Base-by-base conservation (phyloP, 23 tunicate genomes). In the Ascidia mentula region DNA sequence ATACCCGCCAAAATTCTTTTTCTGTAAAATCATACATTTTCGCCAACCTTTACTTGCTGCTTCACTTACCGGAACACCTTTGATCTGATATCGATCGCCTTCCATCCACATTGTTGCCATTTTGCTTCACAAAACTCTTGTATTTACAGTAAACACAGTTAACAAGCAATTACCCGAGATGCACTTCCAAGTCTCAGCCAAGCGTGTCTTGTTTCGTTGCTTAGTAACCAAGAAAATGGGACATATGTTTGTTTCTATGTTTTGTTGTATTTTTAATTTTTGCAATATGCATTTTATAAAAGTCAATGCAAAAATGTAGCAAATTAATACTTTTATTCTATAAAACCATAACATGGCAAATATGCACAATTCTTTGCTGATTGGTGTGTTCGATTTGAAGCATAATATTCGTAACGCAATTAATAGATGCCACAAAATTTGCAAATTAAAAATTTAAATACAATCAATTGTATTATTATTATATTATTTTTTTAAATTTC, bases 81-180 rank as follows among this genome's bases (percentile, higher is more conserved):
- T 91, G 40, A 91, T 85, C 53, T 91, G 88, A 69, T 81, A 91
- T 9, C 97, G 82, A 60, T 91, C 97, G 31, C 82, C 87, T 72
- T 91, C 97, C 87, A 91, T 91, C 97, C 97, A 91, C 82, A 91
- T 60, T 65, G 86, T 82, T 34, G 97, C 97, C 97, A 91, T 91
- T 70, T 77, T 77, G 42, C 31, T n/a, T 31, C 22, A 71, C 37
- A 71, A 53, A 53, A 53, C 65, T 20, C 22, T 3, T 9, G 4
- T 71, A 72, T 79, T 86, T 86, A 85, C 89, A 42, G 89, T 85
- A 85, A 85, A 85, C 78, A 73, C 60, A 35, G 46, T 37, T 37
- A 53, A 53, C 65, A 53, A 26, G 65, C 65, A 53, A 53, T 53
- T 53, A 53, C 13, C 65, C 65, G 24, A 28, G 65, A 26, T 53